phyloP scores from a whole-genome alignment of 1,140 invertebrate species.

The Drosophila kohkoa region DNA sequence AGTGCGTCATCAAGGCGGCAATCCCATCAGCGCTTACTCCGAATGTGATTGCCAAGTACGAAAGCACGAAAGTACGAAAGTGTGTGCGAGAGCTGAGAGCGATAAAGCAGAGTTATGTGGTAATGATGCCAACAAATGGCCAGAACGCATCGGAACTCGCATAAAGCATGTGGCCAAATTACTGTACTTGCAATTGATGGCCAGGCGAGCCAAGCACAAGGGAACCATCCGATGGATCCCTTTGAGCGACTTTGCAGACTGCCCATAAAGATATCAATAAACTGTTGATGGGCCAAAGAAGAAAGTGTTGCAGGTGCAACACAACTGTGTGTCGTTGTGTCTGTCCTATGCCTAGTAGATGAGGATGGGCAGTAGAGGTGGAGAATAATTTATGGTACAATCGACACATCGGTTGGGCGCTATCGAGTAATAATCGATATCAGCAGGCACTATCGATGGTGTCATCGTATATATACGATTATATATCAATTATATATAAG shows the following conservation, averaged over 20 bases:
- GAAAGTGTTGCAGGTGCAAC: constrained; percentile 56
- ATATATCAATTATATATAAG: too few relatives aligned
- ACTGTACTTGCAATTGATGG: constrained; percentile 73
- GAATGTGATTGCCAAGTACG: constrained; percentile 14
- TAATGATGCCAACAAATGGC: constrained; percentile 65
- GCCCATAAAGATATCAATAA: constrained; percentile 43
- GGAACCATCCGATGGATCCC: constrained; percentile 12
- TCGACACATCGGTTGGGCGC: too few relatives aligned
- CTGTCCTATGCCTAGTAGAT: constrained; percentile 1
- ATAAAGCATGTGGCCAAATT: constrained; percentile 62
- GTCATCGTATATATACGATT: too few relatives aligned
- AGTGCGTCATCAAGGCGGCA: constrained; percentile 47
- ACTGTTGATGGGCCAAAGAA: constrained; percentile 19
- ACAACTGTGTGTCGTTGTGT: not conserved
- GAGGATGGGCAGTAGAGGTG: not conserved
- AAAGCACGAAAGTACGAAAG: constrained; percentile 26
- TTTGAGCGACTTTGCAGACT: not conserved
- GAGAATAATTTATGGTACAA: too few relatives aligned
- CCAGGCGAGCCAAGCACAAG: constrained; percentile 24
- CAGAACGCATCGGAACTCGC: constrained; percentile 45
- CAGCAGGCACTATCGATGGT: too few relatives aligned
- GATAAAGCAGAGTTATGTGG: constrained; percentile 77
- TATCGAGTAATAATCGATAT: too few relatives aligned
- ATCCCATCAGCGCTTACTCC: constrained; percentile 14
- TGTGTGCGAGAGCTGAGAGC: constrained; percentile 17